Conservation (phyloP, 2,888 invertebrate genomes). For the Tenodera sinensis region DNA sequence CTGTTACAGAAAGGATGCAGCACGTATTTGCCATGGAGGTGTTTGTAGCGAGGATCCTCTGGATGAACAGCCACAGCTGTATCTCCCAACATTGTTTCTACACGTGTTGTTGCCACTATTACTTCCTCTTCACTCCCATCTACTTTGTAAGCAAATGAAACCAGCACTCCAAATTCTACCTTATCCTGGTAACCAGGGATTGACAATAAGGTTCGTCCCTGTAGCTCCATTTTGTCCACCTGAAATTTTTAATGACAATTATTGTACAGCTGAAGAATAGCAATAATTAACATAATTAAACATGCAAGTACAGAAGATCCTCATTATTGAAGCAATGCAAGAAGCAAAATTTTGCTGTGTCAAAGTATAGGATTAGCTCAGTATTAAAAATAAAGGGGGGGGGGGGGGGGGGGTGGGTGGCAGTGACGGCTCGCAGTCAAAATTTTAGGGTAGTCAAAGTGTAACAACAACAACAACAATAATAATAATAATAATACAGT, state of each 20-base stretch:
- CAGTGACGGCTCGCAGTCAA: no score
- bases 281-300: not conserved
- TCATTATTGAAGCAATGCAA: no score
- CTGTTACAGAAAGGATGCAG: slow-evolving; percentile 86
- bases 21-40: slow-evolving; percentile 76
- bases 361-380: no score
- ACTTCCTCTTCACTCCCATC: slow-evolving; percentile 64
- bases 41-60: slow-evolving; percentile 76
- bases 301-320: no score
- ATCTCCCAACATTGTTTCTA: slow-evolving; percentile 98
- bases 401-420: no score
- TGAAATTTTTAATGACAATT: slow-evolving; percentile 33
- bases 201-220: slow-evolving; percentile 76
- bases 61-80: slow-evolving; percentile 98
- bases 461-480: no score
- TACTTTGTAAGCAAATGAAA: slow-evolving; percentile 87
- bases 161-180: slow-evolving; percentile 90
- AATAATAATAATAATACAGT: no score
- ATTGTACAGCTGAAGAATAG: not conserved
- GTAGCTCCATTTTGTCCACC: slow-evolving; percentile 88
- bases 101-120: slow-evolving; percentile 93
- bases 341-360: no score
- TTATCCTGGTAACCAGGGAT: slow-evolving; percentile 91
- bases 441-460: no score
- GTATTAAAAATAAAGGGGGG: no score